Conservation (phyloP, 2,888 invertebrate species). For the Meganola albula region DNA sequence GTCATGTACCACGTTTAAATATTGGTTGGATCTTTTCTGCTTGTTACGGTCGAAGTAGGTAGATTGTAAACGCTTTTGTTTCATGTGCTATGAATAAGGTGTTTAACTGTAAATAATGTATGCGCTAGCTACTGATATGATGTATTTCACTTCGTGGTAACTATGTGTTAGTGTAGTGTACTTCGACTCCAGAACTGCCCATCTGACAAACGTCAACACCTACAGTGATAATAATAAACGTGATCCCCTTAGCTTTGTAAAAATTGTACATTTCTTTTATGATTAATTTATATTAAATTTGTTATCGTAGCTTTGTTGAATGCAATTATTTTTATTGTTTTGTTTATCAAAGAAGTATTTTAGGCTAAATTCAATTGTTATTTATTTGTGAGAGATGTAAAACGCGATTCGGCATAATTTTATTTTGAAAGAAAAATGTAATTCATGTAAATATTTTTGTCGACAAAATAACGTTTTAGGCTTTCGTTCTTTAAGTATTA, state of each 20-base stretch:
- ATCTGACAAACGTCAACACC: conserved; percentile 43
- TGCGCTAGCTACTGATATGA: conserved; percentile 30
- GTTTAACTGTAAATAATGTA: conserved; percentile 33
- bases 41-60: too few species aligned
- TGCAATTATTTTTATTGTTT: conserved; percentile 78
- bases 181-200: conserved; percentile 29
- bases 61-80: conserved; percentile 26
- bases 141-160: conserved; percentile 34
- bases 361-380: conserved; percentile 77
- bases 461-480: conserved; percentile 55
- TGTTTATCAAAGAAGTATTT: conserved; percentile 75
- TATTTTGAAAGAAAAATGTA: conserved; percentile 41
- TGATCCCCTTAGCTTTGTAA: conserved; percentile 71
- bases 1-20: too few species aligned
- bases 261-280: conserved; percentile 75
- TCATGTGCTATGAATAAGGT: conserved; percentile 26
- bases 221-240: conserved; percentile 68
- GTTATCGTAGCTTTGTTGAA: conserved; percentile 77
- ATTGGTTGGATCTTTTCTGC: too few species aligned
- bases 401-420: conserved; percentile 67
- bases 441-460: conserved; percentile 65
- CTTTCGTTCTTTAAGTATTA: conserved; percentile 66
- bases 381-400: conserved; percentile 73
- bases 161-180: conserved; percentile 29
- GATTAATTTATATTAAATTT: conserved; percentile 77